Evolutionary conservation across 1,140 invertebrate genomes (phyloP), one percentile per base, ranked within the genome.

Genomic region (Drosophila littoralis): DNA sequence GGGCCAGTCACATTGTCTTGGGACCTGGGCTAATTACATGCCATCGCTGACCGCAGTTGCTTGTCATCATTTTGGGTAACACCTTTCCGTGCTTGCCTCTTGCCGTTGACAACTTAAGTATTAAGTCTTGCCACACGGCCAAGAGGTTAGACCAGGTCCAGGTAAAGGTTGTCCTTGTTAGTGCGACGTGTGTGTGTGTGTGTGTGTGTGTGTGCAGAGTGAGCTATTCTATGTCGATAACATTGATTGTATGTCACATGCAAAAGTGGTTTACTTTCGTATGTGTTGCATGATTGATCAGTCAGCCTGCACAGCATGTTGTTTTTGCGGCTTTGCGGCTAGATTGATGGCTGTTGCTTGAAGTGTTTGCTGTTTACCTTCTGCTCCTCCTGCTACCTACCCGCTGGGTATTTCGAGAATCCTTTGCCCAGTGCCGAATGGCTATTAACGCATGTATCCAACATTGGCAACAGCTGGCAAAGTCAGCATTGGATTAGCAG

Each of bases 281-380:
- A 36, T 63, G 43, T 48, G 33, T 50, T 73, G 50, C 52, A 64
- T 77, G 75, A 77, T 77, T 74, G 75, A 77, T 74, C 70, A 74
- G 70, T 55, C 68, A 33, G 50, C 13, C 17, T 40, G 60, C 45
- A 12, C n/a, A 33, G 51, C 51, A 54, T 46, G 54, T 46, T 12
- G 17, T 72, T 15, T 28, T 36, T 63, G 73, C 48, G 67, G 73
- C 42, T 76, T 76, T 75, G 60, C 61, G 45, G 43, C 45, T 72
- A 68, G 70, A 74, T 74, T 74, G 70, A 77, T 77, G 75, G 4
- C 32, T 55, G 32, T 48, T 43, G 22, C 22, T 28, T 28, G 22
- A 28, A 28, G 12, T 22, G n/a, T 36, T 22, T 13, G 13, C 35
- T 40, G 10, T 28, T 42, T 32, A 10, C 9, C 55, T 59, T 8